These are phyloP conservation scores for Tineola bisselliella DNA, from an alignment of 2,888 invertebrate genomes.

Conservation along the genomic window DNA sequence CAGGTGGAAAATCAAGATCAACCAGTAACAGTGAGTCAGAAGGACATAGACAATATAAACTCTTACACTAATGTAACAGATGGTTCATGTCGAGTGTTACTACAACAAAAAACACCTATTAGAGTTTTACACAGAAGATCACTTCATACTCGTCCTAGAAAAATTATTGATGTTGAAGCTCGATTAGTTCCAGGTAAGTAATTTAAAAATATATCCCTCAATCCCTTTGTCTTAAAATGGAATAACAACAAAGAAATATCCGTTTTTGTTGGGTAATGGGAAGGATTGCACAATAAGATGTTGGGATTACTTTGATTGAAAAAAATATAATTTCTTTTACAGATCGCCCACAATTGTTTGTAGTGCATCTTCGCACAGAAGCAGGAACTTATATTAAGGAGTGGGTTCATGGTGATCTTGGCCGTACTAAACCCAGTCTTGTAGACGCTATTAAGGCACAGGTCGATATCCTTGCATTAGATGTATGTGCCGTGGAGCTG, in stretches of 20 bases:
- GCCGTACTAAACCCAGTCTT: slow-evolving; percentile 84
- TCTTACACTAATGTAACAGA: slow-evolving; percentile 32
- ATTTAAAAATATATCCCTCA: background rate
- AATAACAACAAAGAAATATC: no score
- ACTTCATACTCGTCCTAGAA: slow-evolving; percentile 72
- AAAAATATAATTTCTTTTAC: slow-evolving; percentile 19
- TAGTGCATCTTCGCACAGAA: slow-evolving; percentile 78
- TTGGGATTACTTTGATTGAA: no score
- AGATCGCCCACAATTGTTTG: slow-evolving; percentile 66
- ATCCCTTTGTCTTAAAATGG: no score
- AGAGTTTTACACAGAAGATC: slow-evolving; percentile 89
- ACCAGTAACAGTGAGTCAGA: slow-evolving; percentile 38
- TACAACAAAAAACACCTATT: slow-evolving; percentile 88
- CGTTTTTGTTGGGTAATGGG: no score
- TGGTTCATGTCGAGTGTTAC: slow-evolving; percentile 43
- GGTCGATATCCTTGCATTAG: slow-evolving; percentile 91
- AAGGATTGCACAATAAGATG: no score
- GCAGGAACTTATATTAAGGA: slow-evolving; percentile 98
- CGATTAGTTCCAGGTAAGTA: slow-evolving; percentile 49
- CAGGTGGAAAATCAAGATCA: background rate
- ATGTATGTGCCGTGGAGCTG: slow-evolving; percentile 82
- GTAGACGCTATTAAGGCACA: slow-evolving; percentile 72
- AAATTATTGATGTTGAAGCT: slow-evolving; percentile 74
- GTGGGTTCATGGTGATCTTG: slow-evolving; percentile 96
- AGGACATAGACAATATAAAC: slow-evolving; percentile 61